Conservation (phyloP, 1,140 invertebrate species). For the Anoplophora glabripennis region DNA sequence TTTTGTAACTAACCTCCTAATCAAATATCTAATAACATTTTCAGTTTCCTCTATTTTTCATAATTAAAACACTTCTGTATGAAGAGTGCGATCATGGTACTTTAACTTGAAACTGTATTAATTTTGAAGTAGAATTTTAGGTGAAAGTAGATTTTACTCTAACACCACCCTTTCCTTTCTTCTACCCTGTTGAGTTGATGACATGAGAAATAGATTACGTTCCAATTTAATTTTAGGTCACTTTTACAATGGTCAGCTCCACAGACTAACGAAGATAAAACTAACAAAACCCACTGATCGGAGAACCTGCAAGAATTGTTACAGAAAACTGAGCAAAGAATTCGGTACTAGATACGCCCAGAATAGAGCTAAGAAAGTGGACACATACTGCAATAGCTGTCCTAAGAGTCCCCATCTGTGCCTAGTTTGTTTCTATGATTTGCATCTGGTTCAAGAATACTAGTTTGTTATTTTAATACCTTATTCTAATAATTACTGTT, state of each 20-base stretch:
- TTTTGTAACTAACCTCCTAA: no score
- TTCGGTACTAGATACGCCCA: constrained; percentile 9
- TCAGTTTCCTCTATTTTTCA: no score
- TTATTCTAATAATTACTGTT: no score
- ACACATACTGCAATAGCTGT: constrained; percentile 9
- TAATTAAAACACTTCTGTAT: no score
- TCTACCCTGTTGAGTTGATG: no score
- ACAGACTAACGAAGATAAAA: not conserved
- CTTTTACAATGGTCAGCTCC: not conserved
- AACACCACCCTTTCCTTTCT: no score
- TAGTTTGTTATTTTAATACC: not conserved
- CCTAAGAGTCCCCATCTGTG: constrained; percentile 10
- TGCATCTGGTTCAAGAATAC: not conserved
- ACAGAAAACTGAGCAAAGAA: constrained; percentile 5
- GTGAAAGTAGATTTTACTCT: no score
- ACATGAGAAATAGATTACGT: not conserved
- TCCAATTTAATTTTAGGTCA: no score
- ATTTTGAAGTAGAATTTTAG: no score
- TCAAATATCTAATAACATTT: no score
- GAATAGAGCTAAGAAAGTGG: constrained; percentile 13
- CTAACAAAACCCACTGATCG: constrained; percentile 1
- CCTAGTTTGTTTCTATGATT: constrained; percentile 7
- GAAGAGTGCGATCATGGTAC: no score
- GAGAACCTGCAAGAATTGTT: constrained; percentile 13
- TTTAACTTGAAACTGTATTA: no score